Conservation (phyloP, 2,888 invertebrate genomes). For the Leptinotarsa juncta region DNA sequence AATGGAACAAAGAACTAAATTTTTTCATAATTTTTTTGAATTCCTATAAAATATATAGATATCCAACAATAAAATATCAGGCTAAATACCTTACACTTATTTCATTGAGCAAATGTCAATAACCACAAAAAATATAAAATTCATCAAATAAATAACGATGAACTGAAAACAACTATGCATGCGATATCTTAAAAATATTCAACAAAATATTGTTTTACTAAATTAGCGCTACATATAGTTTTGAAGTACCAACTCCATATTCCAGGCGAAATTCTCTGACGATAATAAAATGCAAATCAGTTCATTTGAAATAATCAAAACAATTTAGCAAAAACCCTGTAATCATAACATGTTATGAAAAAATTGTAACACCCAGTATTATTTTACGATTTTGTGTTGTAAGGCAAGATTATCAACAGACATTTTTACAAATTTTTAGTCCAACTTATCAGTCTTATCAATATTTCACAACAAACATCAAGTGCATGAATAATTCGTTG, state of each 20-base stretch:
- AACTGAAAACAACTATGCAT: constrained; percentile 13
- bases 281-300: not conserved
- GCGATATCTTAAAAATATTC: constrained; percentile 6
- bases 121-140: constrained; percentile 23
- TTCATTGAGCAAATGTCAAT: constrained; percentile 42
- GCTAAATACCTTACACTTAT: constrained; percentile 36
- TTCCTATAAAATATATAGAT: constrained; percentile 23
- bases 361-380: too few relatives aligned
- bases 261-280: not conserved
- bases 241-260: constrained; percentile 3
- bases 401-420: constrained; percentile 17
- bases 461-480: constrained; percentile 20
- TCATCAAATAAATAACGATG: constrained; percentile 22
- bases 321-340: not conserved
- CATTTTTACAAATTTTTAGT: constrained; percentile 1
- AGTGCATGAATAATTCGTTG: not conserved
- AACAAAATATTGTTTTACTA: not conserved
- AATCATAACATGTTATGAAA: not conserved
- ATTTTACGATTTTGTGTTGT: not conserved
- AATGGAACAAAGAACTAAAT: not conserved
- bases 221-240: not conserved
- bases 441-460: constrained; percentile 23
- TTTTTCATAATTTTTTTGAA: constrained; percentile 6
- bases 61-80: constrained; percentile 20
- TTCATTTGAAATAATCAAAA: not conserved